A percentile compares a stretch with the other conserved stretches of the same genome.
These are phyloP conservation scores for Drosophila tanythrix DNA, from an alignment of 2,888 invertebrate species.

Conservation along the genomic window DNA sequence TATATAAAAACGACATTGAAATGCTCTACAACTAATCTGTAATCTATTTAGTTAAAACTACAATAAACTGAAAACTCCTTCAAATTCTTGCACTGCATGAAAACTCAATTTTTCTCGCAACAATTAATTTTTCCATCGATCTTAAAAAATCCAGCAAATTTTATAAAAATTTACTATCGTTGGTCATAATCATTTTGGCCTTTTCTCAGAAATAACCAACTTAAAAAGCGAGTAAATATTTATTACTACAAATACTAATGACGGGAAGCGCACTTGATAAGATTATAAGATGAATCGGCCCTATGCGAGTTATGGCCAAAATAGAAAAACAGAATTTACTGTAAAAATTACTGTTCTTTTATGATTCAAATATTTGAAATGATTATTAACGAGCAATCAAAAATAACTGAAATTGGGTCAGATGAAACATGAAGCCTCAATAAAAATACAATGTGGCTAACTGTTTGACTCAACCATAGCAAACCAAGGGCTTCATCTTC, in stretches of 20 bases:
- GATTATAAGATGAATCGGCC: slow-evolving; percentile 13
- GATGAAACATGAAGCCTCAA: slow-evolving; percentile 50
- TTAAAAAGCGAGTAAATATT: slow-evolving; percentile 21
- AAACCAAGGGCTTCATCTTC: slow-evolving; percentile 37
- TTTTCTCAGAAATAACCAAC: slow-evolving; percentile 11
- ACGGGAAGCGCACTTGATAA: slow-evolving; percentile 19
- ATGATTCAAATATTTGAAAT: slow-evolving; percentile 37
- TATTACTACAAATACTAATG: slow-evolving; percentile 6
- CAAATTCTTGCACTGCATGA: background rate
- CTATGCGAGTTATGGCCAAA: background rate
- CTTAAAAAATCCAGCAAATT: too few relatives aligned
- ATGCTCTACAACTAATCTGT: background rate
- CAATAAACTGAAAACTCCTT: background rate
- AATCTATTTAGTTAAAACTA: background rate
- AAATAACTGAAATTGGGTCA: slow-evolving; percentile 56
- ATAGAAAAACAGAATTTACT: background rate
- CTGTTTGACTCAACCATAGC: slow-evolving; percentile 45
- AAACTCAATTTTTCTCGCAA: background rate
- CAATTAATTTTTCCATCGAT: too few relatives aligned
- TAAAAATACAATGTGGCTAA: slow-evolving; percentile 34
- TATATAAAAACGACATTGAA: background rate
- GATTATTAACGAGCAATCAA: slow-evolving; percentile 51
- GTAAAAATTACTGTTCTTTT: background rate
- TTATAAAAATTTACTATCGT: background rate
- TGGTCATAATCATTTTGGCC: background rate